phyloP scores from a whole-genome alignment of 1,140 invertebrate species.

The Eumeta japonica region DNA sequence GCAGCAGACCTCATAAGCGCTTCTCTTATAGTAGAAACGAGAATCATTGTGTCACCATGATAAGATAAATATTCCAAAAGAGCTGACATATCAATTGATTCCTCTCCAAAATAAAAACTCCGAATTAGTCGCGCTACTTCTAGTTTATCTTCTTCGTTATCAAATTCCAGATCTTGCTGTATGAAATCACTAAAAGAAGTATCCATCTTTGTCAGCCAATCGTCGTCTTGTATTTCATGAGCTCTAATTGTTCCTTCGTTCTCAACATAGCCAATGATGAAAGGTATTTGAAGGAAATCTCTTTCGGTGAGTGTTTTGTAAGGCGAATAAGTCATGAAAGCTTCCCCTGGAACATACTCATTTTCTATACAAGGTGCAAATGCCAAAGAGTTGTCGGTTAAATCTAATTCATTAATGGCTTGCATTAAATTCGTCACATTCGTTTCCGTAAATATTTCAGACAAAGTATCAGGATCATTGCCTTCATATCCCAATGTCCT shows the following conservation, averaged over 20 bases:
- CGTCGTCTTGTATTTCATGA: constrained; percentile 21
- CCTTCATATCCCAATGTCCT: constrained; percentile 34
- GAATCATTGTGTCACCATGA: constrained; percentile 42
- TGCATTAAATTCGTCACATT: constrained; percentile 40
- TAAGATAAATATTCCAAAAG: constrained; percentile 28
- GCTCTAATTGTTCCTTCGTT: constrained; percentile 42
- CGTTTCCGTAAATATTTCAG: constrained; percentile 30
- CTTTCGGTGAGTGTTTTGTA: constrained; percentile 24
- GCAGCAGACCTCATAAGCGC: constrained; percentile 19
- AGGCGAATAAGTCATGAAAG: constrained; percentile 34
- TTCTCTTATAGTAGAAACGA: constrained; percentile 37
- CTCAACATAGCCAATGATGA: constrained; percentile 41
- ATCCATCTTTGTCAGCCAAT: constrained; percentile 39
- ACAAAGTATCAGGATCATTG: constrained; percentile 23
- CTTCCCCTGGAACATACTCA: constrained; percentile 17
- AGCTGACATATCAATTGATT: constrained; percentile 14
- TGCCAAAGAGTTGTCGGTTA: constrained; percentile 35
- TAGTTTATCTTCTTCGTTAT: constrained; percentile 15
- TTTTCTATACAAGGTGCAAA: constrained; percentile 44
- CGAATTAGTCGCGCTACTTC: constrained; percentile 21
- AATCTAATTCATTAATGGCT: constrained; percentile 36
- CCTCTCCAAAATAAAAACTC: constrained; percentile 25
- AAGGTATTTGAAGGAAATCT: constrained; percentile 29
- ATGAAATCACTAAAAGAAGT: constrained; percentile 31
- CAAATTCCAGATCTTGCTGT: constrained; percentile 34